A percentile compares a stretch with the other conserved stretches of the same genome.
Conservation (phyloP, 2,113 vertebrate species). For the Turdus rufiventris region DNA sequence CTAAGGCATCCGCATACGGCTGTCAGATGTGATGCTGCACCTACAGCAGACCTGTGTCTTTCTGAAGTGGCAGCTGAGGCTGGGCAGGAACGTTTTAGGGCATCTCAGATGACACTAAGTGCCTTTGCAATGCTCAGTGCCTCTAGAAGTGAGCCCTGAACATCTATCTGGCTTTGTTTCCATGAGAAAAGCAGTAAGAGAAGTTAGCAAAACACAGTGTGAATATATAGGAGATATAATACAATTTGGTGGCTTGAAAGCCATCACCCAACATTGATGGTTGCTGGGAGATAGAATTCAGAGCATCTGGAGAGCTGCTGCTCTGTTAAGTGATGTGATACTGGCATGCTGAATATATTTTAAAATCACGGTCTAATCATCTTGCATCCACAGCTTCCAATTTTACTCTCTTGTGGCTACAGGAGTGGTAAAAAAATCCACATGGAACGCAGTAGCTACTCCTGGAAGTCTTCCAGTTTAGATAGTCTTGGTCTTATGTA, state of each 20-base stretch:
- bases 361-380: neutral
- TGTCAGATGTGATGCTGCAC: neutral
- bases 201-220: neutral
- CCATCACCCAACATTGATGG: neutral
- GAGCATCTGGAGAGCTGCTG: neutral
- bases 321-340: neutral
- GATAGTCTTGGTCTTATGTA: neutral
- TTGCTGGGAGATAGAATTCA: neutral
- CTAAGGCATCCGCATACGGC: neutral
- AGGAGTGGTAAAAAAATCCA: neutral
- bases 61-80: conserved; percentile 25
- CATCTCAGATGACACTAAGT: conserved; percentile 12
- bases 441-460: neutral
- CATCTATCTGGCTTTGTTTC: neutral
- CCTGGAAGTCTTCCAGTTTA: neutral
- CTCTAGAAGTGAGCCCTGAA: neutral
- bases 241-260: neutral
- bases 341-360: neutral
- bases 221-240: neutral
- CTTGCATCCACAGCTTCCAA: neutral
- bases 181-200: neutral
- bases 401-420: neutral
- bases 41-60: neutral
- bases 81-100: conserved; percentile 7
- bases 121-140: neutral